phyloP scores from a whole-genome alignment of 2,797 vertebrate genomes.

The Florisuga fusca region DNA sequence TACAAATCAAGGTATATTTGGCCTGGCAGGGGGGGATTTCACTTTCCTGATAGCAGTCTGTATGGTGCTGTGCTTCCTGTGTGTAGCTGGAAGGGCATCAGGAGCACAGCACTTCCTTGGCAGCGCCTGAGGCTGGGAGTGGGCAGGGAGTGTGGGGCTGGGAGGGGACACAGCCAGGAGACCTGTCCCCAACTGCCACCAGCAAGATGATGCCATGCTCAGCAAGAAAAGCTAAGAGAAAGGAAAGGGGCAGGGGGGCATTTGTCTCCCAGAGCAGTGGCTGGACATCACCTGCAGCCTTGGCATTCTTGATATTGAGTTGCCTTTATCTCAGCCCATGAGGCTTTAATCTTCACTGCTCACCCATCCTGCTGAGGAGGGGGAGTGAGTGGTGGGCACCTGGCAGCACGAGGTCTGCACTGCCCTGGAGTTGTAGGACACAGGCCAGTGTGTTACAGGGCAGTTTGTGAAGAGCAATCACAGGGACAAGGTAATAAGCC shows the following conservation, averaged over 20 bases:
- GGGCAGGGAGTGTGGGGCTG: not conserved
- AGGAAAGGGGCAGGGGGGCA: not conserved
- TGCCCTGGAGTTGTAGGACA: not conserved
- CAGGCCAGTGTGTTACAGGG: not conserved
- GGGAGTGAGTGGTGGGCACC: not conserved
- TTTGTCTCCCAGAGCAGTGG: not conserved
- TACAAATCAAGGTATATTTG: not conserved
- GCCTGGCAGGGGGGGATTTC: not conserved
- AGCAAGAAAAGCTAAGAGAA: not conserved
- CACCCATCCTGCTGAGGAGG: not conserved
- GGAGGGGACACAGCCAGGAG: not conserved
- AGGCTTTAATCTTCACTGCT: not conserved
- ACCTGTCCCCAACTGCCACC: not conserved
- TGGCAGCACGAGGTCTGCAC: not conserved
- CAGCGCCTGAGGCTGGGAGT: not conserved
- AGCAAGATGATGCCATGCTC: not conserved
- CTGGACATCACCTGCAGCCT: not conserved
- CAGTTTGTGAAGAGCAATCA: not conserved
- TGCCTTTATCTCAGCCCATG: not conserved
- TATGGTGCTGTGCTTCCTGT: not conserved
- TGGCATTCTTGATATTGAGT: not conserved
- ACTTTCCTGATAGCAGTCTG: not conserved
- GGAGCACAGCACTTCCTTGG: not conserved
- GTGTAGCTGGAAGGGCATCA: accelerated
- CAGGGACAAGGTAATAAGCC: not conserved